Conservation (phyloP, 2,113 vertebrate genomes). For the Catharus bicknelli region DNA sequence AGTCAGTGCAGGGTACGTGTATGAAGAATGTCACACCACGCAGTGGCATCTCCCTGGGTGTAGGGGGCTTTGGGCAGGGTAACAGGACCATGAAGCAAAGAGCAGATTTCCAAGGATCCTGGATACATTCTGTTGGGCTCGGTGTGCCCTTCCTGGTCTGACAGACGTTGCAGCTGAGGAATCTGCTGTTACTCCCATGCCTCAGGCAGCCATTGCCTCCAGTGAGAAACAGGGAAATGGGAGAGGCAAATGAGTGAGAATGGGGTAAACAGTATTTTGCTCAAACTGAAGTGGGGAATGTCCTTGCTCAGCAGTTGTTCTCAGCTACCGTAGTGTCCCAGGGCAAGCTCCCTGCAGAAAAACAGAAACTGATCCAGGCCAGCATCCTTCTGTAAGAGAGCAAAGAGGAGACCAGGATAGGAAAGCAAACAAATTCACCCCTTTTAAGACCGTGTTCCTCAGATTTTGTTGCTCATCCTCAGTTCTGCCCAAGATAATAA, state of each 20-base stretch:
- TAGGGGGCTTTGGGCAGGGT: neutral
- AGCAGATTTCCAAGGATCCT: neutral
- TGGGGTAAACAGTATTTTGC: conserved; percentile 34
- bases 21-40: neutral
- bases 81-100: neutral
- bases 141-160: rapidly evolving
- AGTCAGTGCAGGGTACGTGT: neutral
- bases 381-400: neutral
- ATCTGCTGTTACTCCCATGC: conserved; percentile 17
- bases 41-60: neutral
- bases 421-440: neutral
- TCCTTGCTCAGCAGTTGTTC: conserved; percentile 32
- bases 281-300: neutral
- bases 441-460: neutral
- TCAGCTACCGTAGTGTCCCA: neutral
- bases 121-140: neutral
- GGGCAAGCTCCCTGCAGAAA: neutral
- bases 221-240: conserved; percentile 9
- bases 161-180: neutral
- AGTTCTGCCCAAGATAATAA: neutral
- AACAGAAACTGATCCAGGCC: neutral
- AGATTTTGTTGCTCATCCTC: neutral
- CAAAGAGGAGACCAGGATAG: neutral
- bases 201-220: neutral
- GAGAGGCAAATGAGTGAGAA: conserved; percentile 29